These are phyloP conservation scores for Nasalis larvatus DNA, from an alignment of 2,113 vertebrate genomes.

Conservation along the genomic window DNA sequence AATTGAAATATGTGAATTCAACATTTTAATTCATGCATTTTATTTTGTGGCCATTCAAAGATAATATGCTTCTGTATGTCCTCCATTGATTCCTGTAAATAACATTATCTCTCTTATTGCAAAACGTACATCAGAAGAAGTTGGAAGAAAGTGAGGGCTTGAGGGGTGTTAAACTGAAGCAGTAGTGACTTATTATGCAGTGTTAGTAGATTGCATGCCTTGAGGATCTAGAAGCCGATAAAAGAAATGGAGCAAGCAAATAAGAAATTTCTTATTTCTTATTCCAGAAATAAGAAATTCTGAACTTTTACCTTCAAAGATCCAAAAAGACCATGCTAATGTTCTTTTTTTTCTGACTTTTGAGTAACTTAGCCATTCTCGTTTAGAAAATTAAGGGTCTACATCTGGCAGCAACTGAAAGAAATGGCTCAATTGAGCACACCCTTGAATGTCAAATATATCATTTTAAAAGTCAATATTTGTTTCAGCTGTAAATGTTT, in stretches of 20 bases:
- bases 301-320: background rate
- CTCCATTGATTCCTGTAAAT: background rate
- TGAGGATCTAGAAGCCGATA: background rate
- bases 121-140: background rate
- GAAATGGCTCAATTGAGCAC: background rate
- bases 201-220: background rate
- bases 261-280: too few relatives aligned
- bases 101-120: background rate
- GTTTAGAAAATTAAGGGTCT: background rate
- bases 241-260: background rate
- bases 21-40: background rate
- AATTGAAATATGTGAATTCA: background rate
- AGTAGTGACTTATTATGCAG: too few relatives aligned
- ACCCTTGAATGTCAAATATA: background rate
- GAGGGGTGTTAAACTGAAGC: background rate
- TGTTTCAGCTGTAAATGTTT: background rate
- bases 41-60: background rate
- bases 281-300: background rate
- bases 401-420: background rate
- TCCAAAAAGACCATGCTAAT: background rate
- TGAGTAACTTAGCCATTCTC: background rate
- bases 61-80: background rate
- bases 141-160: background rate
- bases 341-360: background rate
- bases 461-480: background rate